These are phyloP conservation scores for Pygmarrhopalites habei DNA, from an alignment of 1,140 invertebrate species.

Conservation along the genomic window DNA sequence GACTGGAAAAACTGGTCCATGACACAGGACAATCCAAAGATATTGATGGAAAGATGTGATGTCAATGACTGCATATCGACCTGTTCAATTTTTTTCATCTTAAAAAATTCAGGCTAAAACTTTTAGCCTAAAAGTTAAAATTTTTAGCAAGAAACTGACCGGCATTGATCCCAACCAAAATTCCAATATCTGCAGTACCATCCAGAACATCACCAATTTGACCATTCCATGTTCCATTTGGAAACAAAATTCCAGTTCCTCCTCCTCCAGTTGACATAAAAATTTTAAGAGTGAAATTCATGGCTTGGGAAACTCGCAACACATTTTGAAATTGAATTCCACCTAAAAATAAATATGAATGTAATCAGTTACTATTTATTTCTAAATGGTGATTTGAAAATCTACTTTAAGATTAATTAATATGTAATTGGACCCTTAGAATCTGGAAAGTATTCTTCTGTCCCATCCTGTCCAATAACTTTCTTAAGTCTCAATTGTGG, in stretches of 20 bases:
- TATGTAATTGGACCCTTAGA: too few relatives aligned
- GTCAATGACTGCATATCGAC: too few relatives aligned
- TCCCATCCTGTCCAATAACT: too few relatives aligned
- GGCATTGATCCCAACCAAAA: neutral
- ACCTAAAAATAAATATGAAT: too few relatives aligned
- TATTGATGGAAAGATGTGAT: neutral
- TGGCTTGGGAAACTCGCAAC: neutral
- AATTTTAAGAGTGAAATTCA: neutral
- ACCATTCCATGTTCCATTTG: neutral
- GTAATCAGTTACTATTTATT: too few relatives aligned
- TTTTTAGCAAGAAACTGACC: neutral
- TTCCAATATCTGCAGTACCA: neutral
- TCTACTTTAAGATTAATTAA: too few relatives aligned
- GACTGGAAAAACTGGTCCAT: neutral
- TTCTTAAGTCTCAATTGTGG: too few relatives aligned
- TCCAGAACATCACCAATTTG: neutral
- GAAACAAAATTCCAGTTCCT: neutral
- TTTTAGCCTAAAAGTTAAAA: too few relatives aligned
- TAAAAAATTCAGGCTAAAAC: too few relatives aligned
- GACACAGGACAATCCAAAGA: neutral
- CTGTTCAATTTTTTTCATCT: too few relatives aligned
- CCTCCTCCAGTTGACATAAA: neutral
- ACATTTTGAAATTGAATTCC: neutral
- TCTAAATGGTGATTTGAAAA: too few relatives aligned
- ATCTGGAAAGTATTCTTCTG: too few relatives aligned